Evolutionary conservation across 1,140 invertebrate species (phyloP).

Genomic region (Platyscapa corneri): DNA sequence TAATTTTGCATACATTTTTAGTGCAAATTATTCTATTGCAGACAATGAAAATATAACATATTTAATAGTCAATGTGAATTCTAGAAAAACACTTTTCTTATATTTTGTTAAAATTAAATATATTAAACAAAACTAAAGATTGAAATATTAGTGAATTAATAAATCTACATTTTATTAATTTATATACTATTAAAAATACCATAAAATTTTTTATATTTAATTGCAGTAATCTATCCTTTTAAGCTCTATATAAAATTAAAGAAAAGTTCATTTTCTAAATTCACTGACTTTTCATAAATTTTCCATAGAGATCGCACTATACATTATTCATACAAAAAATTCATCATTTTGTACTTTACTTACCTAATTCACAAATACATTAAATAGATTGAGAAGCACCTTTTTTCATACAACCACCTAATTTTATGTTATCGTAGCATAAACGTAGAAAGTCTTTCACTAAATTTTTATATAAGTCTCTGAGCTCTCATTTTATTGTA

Average conservation of each 20-base stretch:
- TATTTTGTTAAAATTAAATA: conserved; percentile 6
- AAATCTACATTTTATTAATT: not conserved
- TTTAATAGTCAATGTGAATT: conserved; percentile 16
- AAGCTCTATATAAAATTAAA: conserved; percentile 7
- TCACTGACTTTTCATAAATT: not conserved
- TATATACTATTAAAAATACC: conserved; percentile 8
- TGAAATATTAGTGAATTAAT: conserved; percentile 1
- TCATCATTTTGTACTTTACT: conserved; percentile 32
- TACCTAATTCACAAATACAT: conserved; percentile 50
- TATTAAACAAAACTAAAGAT: conserved; percentile 5
- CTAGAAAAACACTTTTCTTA: conserved; percentile 7
- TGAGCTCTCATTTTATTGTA: not conserved
- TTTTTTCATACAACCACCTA: conserved; percentile 40
- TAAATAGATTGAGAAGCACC: conserved; percentile 44
- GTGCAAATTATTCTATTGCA: conserved; percentile 5
- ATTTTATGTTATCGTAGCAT: conserved; percentile 38
- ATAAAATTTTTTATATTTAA: not conserved
- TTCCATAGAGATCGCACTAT: conserved; percentile 19
- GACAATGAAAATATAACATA: not conserved
- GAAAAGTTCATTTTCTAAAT: conserved; percentile 26
- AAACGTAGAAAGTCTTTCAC: conserved; percentile 36
- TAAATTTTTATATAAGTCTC: conserved; percentile 13
- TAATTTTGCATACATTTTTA: conserved; percentile 27
- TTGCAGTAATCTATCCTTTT: not conserved
- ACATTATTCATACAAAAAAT: conserved; percentile 25